Base-by-base conservation (phyloP, 2,113 vertebrate genomes). In the Phasianus colchicus region DNA sequence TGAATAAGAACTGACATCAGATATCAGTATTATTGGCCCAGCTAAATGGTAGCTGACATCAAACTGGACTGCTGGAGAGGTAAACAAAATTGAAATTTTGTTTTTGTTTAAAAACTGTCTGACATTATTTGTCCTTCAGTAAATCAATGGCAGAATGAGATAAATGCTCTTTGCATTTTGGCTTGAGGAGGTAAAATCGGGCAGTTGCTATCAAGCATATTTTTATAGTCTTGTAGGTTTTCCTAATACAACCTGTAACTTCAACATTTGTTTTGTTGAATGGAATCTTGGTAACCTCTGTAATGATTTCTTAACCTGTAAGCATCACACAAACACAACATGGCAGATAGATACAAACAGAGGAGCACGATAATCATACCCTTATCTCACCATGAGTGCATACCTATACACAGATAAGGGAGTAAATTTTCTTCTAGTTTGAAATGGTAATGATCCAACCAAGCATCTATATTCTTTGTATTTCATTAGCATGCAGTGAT, bases 1-100 rank as follows among this genome's bases (percentile, higher is more conserved):
- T 97, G 96, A 97, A 97, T 97, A 98, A 97, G 86, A 98, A 95
- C 89, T 98, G 97, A 97, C 97, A 98, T 96, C 70, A 97, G 96
- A 97, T 97, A 98, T 97, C 97, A 97, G 96, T 98, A 97, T 95
- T 97, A 97, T 97, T 97, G 97, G 97, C 88, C 89, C 64, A 93
- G 84, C 87, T 97, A 98, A 98, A 97, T 97, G 93, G 94, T 97
- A 97, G 95, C 88, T 97, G 97, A 97, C 97, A 98, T 96, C 89
- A 93, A 95, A 82, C 83, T 57, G 82, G 93, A 96, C 75, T 96
- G 78, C 86, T 96, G 84, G 96, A 94, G 91, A 97, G 92, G 93
- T 97, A 97, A 98, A 97, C 96, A 98, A 97, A 98, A 97, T 93
- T 95, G 92, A 97, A 97, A 92, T 94, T 92, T 95, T 91, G 88